A percentile compares a stretch with the other conserved stretches of the same genome.
phyloP scores from a whole-genome alignment of 2,888 invertebrate genomes.

The Abrostola triplasia region DNA sequence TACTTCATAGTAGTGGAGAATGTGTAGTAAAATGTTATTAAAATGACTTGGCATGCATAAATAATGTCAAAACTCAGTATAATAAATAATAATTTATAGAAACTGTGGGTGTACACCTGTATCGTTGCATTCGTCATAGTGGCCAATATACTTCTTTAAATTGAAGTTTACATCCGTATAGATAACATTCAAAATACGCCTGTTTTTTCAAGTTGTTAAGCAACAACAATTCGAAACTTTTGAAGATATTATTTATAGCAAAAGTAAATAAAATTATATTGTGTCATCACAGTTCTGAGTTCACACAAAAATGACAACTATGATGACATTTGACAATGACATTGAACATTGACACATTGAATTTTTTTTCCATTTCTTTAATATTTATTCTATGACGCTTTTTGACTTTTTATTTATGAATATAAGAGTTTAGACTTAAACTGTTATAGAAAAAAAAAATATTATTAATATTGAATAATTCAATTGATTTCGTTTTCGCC shows the following conservation, averaged over 20 bases:
- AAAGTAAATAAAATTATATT: not conserved
- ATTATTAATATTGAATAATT: too few species aligned
- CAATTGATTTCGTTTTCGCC: too few species aligned
- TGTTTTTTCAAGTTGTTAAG: too few species aligned
- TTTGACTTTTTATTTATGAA: too few species aligned
- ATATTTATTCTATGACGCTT: too few species aligned
- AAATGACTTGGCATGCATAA: not conserved
- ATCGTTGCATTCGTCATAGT: conserved; percentile 82
- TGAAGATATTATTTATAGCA: not conserved
- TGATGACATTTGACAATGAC: not conserved
- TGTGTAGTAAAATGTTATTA: not conserved
- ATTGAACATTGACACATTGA: too few species aligned
- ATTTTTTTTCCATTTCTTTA: too few species aligned
- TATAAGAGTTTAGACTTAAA: too few species aligned
- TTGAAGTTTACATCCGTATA: not conserved
- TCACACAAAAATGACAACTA: not conserved
- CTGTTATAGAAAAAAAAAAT: too few species aligned
- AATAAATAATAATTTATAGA: conserved; percentile 9
- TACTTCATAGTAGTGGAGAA: too few species aligned
- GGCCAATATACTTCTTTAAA: conserved; percentile 10
- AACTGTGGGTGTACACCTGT: conserved; percentile 74
- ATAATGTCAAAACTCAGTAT: not conserved
- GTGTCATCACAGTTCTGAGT: not conserved
- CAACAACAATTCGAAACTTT: not conserved
- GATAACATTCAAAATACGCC: not conserved